Evolutionary conservation across 1,140 invertebrate genomes (phyloP), one percentile per base, ranked within the genome.

Genomic region (Camponotus pennsylvanicus): DNA sequence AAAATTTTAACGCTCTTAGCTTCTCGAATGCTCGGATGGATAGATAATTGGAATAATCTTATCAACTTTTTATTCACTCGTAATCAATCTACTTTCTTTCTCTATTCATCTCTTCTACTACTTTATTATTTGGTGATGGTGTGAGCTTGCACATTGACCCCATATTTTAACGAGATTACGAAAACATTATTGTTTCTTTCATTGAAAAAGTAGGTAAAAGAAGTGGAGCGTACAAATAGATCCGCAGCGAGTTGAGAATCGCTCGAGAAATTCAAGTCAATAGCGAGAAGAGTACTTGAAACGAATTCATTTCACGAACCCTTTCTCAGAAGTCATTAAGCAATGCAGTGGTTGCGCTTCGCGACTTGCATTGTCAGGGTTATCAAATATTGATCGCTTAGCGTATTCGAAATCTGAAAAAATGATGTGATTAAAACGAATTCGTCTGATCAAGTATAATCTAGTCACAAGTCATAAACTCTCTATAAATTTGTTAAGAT

Each of bases 211-310:
- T n/a, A 40, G 37, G n/a, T n/a, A 55, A 18, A 73, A 57, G 69
- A 86, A 86, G 42, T 83, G 69, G 85, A 83, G 69, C 69, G 57
- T 86, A 40, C 34, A 37, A 27, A 27, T 0, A 21, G 40, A 66
- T 83, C 32, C 57, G n/a, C 13, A 27, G 6, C 32, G 59, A 27
- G 34, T 40, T 37, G 34, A 42, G 73, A 83, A 91, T 86, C 86
- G 78, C 69, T 64, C 67, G 71, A 66, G 70, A 84, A 86, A 91
- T 90, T 91, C 57, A 45, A 89, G 85, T 91, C 87, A 89, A 90
- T 91, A 82, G 80, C 82, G 67, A 92, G 88, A 85, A 83, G 80
- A 89, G 87, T 86, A 88, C 86, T 89, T 90, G 91, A 90, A 89
- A 91, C 55, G 55, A 89, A 90, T 92, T 86, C 73, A 37, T 70